A percentile compares a stretch with the other conserved stretches of the same genome.
Evolutionary conservation across 2,888 invertebrate genomes (phyloP).

Genomic region (Lasius fuliginosus): DNA sequence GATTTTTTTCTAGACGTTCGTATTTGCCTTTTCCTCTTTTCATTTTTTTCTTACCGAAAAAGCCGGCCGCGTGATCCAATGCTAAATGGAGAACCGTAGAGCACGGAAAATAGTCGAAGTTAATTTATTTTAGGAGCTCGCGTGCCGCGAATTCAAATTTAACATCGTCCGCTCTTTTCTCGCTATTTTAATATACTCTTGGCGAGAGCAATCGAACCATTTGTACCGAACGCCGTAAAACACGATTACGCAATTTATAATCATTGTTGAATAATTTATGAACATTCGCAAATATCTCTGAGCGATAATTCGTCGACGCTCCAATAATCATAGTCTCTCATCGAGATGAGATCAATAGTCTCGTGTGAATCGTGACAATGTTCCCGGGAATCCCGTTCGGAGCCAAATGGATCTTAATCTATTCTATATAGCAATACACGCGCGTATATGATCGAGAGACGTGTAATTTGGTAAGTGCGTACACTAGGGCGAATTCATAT

Average conservation of each 20-base stretch:
- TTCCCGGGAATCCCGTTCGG: not conserved
- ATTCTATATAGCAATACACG: not conserved
- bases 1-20: constrained; percentile 76
- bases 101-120: constrained; percentile 69
- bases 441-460: constrained; percentile 57
- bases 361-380: constrained; percentile 24
- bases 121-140: constrained; percentile 74
- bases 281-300: not conserved
- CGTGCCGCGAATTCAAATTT: constrained; percentile 68
- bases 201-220: not conserved
- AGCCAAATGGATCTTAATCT: constrained; percentile 23
- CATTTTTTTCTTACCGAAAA: constrained; percentile 60
- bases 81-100: constrained; percentile 71
- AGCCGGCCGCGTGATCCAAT: constrained; percentile 63
- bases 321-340: constrained; percentile 1
- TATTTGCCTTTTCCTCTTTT: constrained; percentile 70
- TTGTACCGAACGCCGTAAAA: too few species aligned
- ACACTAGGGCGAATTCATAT: constrained; percentile 66
- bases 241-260: not conserved
- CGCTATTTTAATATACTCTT: not conserved
- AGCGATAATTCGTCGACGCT: constrained; percentile 16
- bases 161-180: not conserved
- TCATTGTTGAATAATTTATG: not conserved
- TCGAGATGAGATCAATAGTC: not conserved
- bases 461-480: constrained; percentile 78